Base-by-base conservation (phyloP, 2,888 invertebrate species). In the Agrotis puta region DNA sequence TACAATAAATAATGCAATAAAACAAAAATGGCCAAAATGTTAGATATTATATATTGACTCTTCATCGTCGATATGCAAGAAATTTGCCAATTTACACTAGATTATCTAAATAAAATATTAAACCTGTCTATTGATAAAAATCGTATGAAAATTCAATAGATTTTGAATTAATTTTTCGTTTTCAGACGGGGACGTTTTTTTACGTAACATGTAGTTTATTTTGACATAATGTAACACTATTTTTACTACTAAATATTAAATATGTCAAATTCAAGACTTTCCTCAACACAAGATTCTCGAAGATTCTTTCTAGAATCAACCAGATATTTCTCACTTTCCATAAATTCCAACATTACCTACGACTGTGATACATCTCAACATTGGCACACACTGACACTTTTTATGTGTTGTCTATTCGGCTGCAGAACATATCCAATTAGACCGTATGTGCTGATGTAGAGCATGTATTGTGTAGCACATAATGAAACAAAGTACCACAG, bases 381-480 rank as follows among this genome's bases (percentile, higher is more conserved):
- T 69, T n/a, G 48, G 63, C 71, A 79, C 83, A 75, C 81, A 82
- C 39, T 2, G 45, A 53, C 27, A 67, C 71, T 71, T 80, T 85
- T 79, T 68, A 81, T 85, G 73, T 85, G 83, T 81, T 83, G 70
- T 81, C 73, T 83, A 85, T 79, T 75, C 53, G 33, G 63, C 66
- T 70, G 67, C 71, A 59, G 67, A 71, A 84, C 75, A 80, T 78
- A 74, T 78, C 77, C 81, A 85, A 84, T 86, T 83, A 83, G 79
- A 81, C 67, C 66, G 33, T 81, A 84, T 73, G 53, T 74, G 59
- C 70, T 39, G 78, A 84, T 73, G 53, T 78, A 65, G 74, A 74
- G 74, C 79, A 14, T 67, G 74, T 72, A 74, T 84, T 82, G 80
- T 82, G 53, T 58, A 22, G 39, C 18, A 64, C 58, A 83, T 71